Conservation (phyloP, 2,888 invertebrate genomes). For the Leptopterna dolabrata region DNA sequence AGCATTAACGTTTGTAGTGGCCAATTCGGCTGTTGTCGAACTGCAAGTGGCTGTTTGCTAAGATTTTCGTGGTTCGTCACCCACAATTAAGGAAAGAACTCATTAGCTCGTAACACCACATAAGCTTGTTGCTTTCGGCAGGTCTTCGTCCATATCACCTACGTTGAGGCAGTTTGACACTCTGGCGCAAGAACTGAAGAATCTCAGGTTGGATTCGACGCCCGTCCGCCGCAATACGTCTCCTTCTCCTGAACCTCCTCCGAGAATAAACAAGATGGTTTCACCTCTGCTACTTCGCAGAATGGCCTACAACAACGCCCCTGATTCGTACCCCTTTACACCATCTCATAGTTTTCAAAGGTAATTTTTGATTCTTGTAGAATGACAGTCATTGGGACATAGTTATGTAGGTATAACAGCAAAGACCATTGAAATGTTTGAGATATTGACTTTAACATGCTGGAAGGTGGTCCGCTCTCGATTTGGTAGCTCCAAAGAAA, state of each 20-base stretch:
- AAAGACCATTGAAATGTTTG: neutral
- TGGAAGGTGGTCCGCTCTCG: neutral
- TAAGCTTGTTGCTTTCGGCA: conserved; percentile 22
- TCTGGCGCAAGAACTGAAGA: conserved; percentile 55
- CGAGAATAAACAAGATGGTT: conserved; percentile 62
- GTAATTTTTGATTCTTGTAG: neutral
- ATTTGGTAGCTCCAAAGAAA: too few species aligned
- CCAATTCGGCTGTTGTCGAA: too few species aligned
- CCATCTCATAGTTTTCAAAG: conserved; percentile 49
- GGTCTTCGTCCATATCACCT: conserved; percentile 64
- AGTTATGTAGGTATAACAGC: neutral
- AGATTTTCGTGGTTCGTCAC: too few species aligned
- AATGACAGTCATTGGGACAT: neutral
- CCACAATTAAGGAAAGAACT: too few species aligned
- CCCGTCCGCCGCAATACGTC: conserved; percentile 59
- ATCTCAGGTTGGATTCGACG: conserved; percentile 54
- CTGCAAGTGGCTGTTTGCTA: too few species aligned
- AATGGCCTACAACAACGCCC: conserved; percentile 55
- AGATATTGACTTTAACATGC: neutral
- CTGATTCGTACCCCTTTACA: conserved; percentile 36
- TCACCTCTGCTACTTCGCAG: conserved; percentile 59
- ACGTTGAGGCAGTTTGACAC: conserved; percentile 59
- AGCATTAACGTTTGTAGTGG: too few species aligned
- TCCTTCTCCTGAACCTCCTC: conserved; percentile 63
- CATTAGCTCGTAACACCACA: too few species aligned